Conservation (phyloP, 2,113 vertebrate species). For the Delphinapterus leucas region DNA sequence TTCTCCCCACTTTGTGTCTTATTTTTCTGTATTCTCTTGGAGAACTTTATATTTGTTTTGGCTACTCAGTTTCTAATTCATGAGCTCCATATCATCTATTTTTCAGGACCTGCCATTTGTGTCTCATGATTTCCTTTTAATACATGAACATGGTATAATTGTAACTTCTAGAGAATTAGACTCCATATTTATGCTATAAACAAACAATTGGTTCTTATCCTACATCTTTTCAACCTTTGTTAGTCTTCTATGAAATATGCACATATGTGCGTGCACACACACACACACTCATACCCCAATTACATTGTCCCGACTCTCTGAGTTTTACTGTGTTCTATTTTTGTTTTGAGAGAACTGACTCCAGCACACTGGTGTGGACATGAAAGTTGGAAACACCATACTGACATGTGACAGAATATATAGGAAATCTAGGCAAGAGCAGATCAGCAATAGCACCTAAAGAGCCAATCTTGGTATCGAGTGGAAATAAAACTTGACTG, state of each 20-base stretch:
- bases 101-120: background rate
- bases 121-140: background rate
- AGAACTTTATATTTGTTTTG: background rate
- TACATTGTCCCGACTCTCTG: background rate
- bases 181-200: background rate
- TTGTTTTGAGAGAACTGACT: background rate
- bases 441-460: background rate
- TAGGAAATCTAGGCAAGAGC: background rate
- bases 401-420: background rate
- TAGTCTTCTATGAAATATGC: background rate
- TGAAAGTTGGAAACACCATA: background rate
- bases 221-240: background rate
- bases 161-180: background rate
- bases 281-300: background rate
- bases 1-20: background rate
- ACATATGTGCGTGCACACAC: no score
- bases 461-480: background rate
- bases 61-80: background rate
- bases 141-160: background rate
- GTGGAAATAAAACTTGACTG: background rate
- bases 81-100: background rate
- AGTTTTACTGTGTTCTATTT: background rate
- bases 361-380: background rate
- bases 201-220: background rate
- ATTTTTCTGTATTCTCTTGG: background rate